phyloP scores from a whole-genome alignment of 2,113 vertebrate species.

The Eulemur macaco region DNA sequence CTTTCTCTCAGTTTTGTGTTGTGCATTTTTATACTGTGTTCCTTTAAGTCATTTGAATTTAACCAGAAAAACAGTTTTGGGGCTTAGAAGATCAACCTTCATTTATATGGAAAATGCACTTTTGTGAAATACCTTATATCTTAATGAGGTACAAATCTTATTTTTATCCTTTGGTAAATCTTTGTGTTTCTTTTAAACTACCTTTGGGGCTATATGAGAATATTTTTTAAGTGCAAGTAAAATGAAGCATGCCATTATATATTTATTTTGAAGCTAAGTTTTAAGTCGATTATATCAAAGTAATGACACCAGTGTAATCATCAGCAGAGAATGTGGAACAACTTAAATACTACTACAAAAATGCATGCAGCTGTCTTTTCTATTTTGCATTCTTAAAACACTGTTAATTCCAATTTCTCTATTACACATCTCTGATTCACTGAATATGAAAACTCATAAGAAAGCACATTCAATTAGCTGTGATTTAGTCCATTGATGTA shows the following conservation, averaged over 20 bases:
- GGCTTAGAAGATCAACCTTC: not conserved
- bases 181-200: not conserved
- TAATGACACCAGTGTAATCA: not conserved
- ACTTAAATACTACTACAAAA: not conserved
- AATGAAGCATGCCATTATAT: not conserved
- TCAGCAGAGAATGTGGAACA: not conserved
- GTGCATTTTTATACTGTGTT: not conserved
- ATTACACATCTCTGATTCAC: conserved; percentile 53
- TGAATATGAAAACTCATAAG: conserved; percentile 20
- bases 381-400: conserved; percentile 46
- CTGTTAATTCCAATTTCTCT: conserved; percentile 36
- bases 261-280: conserved; percentile 25
- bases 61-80: not conserved
- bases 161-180: not conserved
- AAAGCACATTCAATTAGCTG: conserved; percentile 55
- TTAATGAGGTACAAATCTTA: not conserved
- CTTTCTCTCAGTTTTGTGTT: not conserved
- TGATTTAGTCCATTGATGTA: conserved; percentile 58
- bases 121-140: not conserved
- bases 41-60: not conserved
- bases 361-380: not conserved
- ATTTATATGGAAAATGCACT: not conserved
- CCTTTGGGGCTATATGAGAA: not conserved
- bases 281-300: not conserved
- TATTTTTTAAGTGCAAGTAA: not conserved